Evolutionary conservation across 2,888 invertebrate genomes (phyloP).

Genomic region (Eupithecia subfuscata): DNA sequence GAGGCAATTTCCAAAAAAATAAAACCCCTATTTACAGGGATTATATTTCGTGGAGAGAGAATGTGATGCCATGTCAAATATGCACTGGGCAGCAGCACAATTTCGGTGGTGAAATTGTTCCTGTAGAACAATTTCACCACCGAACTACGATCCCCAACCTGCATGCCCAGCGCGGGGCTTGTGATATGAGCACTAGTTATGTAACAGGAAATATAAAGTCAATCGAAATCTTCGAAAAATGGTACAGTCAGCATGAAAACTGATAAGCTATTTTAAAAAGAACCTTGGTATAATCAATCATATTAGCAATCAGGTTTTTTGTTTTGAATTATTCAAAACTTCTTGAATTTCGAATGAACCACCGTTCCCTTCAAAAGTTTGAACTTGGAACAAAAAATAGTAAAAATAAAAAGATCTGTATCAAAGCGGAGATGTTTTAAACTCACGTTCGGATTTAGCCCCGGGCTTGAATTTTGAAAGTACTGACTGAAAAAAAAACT

Average conservation of each 20-base stretch:
- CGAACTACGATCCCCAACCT: too few species aligned
- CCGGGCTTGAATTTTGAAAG: constrained; percentile 57
- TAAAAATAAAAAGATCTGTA: constrained; percentile 44
- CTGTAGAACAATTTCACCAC: too few species aligned
- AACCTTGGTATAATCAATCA: not conserved
- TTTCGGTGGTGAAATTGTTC: too few species aligned
- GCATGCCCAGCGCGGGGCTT: too few species aligned
- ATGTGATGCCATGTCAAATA: too few species aligned
- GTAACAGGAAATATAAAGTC: too few species aligned
- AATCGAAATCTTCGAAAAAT: not conserved
- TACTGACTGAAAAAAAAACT: constrained; percentile 54
- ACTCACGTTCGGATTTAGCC: constrained; percentile 63
- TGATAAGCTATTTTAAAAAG: not conserved
- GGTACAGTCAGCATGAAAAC: not conserved
- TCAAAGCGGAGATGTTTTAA: constrained; percentile 53
- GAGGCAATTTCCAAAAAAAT: too few species aligned
- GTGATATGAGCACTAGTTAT: too few species aligned
- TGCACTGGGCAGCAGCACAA: too few species aligned
- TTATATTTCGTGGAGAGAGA: too few species aligned
- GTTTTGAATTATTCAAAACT: constrained; percentile 12
- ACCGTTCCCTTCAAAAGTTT: constrained; percentile 20
- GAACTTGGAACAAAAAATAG: constrained; percentile 45
- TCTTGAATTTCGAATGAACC: constrained; percentile 29
- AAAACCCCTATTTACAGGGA: too few species aligned
- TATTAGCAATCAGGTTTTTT: not conserved